phyloP scores from a whole-genome alignment of 2,113 vertebrate species.

The Papio anubis region DNA sequence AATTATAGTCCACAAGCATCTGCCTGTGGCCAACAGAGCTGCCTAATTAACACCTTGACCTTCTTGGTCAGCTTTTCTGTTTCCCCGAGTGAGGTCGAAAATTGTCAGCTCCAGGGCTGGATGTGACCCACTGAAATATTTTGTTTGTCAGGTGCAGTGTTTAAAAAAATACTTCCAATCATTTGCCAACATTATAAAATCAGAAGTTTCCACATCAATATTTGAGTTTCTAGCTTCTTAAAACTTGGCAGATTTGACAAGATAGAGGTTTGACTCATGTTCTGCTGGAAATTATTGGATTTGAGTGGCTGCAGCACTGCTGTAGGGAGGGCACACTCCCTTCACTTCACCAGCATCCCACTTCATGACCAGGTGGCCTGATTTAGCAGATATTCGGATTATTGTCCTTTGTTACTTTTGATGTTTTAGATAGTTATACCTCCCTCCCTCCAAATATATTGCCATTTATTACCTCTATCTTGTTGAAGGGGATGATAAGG shows the following conservation, averaged over 20 bases:
- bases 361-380: not conserved
- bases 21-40: not conserved
- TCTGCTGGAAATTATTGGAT: not conserved
- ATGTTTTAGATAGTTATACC: not conserved
- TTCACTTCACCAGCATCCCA: fast-evolving
- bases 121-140: not conserved
- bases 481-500: not conserved
- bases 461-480: not conserved
- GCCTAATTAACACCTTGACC: not conserved
- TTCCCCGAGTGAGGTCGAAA: not conserved
- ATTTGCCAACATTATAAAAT: not conserved
- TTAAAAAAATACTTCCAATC: not conserved
- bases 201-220: not conserved
- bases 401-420: not conserved
- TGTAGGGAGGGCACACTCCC: fast-evolving
- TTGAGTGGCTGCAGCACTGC: not conserved
- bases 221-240: not conserved
- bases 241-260: not conserved
- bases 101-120: not conserved
- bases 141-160: not conserved
- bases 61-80: not conserved
- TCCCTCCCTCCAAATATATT: not conserved
- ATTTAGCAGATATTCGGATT: not conserved
- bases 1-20: too few relatives aligned
- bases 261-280: not conserved